A percentile compares a stretch with the other conserved stretches of the same genome.
phyloP scores from a whole-genome alignment of 2,797 vertebrate species.

The Brotogeris chrysoptera region DNA sequence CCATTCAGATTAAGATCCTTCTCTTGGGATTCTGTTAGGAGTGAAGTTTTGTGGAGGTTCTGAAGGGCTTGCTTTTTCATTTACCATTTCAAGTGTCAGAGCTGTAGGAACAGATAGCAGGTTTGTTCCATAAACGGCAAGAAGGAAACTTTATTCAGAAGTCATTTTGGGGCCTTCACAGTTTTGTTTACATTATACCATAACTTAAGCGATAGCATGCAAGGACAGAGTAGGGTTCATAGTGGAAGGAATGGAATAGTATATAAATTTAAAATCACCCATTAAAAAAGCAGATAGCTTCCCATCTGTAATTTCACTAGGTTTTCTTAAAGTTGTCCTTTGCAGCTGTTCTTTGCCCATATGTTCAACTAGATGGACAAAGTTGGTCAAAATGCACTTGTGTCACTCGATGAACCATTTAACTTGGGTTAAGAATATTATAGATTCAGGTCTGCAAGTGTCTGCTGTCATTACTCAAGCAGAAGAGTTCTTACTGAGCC shows the following conservation, averaged over 20 bases:
- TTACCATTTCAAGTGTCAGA: background rate
- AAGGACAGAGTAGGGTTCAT: background rate
- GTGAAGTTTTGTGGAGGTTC: background rate
- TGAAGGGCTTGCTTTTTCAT: background rate
- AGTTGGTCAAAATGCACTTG: background rate
- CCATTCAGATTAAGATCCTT: background rate
- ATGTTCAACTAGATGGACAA: background rate
- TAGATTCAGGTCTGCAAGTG: background rate
- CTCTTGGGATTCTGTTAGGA: background rate
- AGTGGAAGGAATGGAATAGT: background rate
- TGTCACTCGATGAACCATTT: background rate
- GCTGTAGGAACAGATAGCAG: background rate
- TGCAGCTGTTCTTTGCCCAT: background rate
- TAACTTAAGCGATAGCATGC: background rate
- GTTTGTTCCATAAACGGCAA: background rate
- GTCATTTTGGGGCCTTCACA: background rate
- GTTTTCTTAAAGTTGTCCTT: background rate
- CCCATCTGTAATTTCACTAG: background rate
- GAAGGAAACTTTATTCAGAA: background rate
- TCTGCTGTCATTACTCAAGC: background rate
- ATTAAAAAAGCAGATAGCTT: background rate
- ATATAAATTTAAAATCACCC: background rate
- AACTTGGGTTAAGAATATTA: background rate
- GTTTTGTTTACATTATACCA: background rate
- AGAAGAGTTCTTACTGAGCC: background rate